Conservation (phyloP, 2,888 invertebrate genomes). For the Trypoxylon attenuatum region DNA sequence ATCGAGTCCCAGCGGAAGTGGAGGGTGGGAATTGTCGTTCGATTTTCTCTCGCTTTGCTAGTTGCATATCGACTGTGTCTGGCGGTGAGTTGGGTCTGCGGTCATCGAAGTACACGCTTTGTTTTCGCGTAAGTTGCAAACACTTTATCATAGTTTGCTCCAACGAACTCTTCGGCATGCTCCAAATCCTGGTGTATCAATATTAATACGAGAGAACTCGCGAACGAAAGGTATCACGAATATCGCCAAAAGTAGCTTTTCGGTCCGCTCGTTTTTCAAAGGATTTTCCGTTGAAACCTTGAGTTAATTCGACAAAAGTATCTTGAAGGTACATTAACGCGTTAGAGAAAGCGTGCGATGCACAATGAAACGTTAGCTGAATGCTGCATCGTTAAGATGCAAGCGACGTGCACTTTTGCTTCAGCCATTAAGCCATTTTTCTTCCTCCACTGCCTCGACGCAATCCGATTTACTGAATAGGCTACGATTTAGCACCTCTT, state of each 20-base stretch:
- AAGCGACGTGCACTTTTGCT: slow-evolving; percentile 13
- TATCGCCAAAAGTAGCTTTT: too few relatives aligned
- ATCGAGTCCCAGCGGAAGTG: slow-evolving; percentile 14
- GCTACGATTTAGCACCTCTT: not conserved
- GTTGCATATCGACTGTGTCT: slow-evolving; percentile 18
- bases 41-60: slow-evolving; percentile 13
- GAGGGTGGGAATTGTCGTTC: slow-evolving; percentile 18
- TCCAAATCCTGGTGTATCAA: too few relatives aligned
- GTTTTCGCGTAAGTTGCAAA: too few relatives aligned
- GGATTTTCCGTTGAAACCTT: too few relatives aligned
- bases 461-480: not conserved
- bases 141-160: too few relatives aligned
- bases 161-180: too few relatives aligned
- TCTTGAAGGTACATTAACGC: slow-evolving; percentile 32
- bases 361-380: slow-evolving; percentile 23
- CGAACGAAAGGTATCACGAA: too few relatives aligned
- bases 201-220: too few relatives aligned
- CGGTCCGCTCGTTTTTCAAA: too few relatives aligned
- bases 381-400: slow-evolving; percentile 30
- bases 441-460: not conserved
- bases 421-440: not conserved
- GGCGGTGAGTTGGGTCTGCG: slow-evolving; percentile 11
- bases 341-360: slow-evolving; percentile 44
- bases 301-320: too few relatives aligned
- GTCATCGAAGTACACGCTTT: too few relatives aligned